Evolutionary conservation across 30 jellyfish, hydroid and myxozoan species (phyloP), one percentile per base, ranked within the genome.

Genomic region (Mastigias papua): DNA sequence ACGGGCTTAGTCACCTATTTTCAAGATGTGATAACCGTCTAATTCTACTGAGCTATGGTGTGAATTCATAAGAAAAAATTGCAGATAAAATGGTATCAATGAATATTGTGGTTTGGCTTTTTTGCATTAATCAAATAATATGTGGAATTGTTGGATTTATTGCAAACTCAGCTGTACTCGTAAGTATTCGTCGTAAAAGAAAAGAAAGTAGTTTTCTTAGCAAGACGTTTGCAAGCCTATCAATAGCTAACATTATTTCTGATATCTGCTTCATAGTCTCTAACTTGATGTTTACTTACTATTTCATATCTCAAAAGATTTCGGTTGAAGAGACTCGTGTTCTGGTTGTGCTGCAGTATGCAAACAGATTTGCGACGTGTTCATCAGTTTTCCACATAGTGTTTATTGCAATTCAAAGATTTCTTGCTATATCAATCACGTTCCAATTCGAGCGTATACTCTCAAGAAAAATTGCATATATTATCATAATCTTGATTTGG

Each of bases 391-490:
- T 37, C 34, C 84, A 73, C 28, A n/a, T 73, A 1, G 30, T 73
- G 48, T 73, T 73, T 30, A 73, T 73, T 4, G 69, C 84, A n/a
- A 29, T 73, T 73, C 84, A 73, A n/a, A 73, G 84, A 9, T 73
- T 34, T 34, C 46, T n/a, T n/a, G 84, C 84, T 48, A 61, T 73
- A n/a, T n/a, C 46, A 37, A 13, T 33, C 23, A 69, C 84, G 23
- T 50, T 73, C 8, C 68, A 69, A 2, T 73, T 34, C 84, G 37
- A 37, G 70, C 26, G 48, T 3, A 15, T 73, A 7, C 29, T 73
- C 46, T 34, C 84, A 0, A 37, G 30, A 19, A 48, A 50, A 48
- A 25, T 48, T 21, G 48, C 69, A 30, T 49, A 17, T 15, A n/a
- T 73, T 33, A 37, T 73, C 35, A 13, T 73, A 29, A 27, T 73